Base-by-base conservation (phyloP, 2,888 invertebrate genomes). In the Chrysolina haemoptera region DNA sequence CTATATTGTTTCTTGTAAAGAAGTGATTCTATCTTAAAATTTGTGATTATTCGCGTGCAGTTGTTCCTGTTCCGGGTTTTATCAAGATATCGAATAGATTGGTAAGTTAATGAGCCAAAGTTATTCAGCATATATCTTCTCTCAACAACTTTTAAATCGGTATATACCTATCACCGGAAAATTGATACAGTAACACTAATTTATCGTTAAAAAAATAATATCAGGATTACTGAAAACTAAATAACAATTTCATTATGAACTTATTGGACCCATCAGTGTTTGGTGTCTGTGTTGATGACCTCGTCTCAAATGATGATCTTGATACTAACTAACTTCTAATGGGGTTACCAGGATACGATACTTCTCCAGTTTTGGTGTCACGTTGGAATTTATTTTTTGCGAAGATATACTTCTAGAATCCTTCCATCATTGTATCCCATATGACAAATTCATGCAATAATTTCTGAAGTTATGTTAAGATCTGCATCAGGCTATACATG, bases 1-100 rank as follows among this genome's bases (percentile, higher is more conserved):
- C 20, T 16, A 9, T 48, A 35, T 66, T 66, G 22, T 66, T 48
- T n/a, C 18, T 48, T 5, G 22, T 18, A 22, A 66, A 66, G 22
- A 66, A 66, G 66, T 48, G 48, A n/a, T 16, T 50, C 50, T 11
- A 18, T 14, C n/a, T 14, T 66, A 16, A 50, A 53, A 18, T 53
- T 12, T 10, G 53, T 53, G 53, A 22, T 53, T 3, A 22, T 53
- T 12, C 20, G 20, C 43, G 43, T 12, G 20, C 9, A 53, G 18
- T 18, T 12, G 11, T 53, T 53, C 53, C 53, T 53, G 53, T 20
- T 22, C 20, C 14, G 18, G 53, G 20, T 11, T 53, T 18, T 1
- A 10, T 53, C 20, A 20, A 53, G 8, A 10, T 53, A 43, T 43
- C 5, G 43, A 20, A 53, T 18, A 53, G 20, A 20, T 53, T 16